phyloP scores from a whole-genome alignment of 1,140 invertebrate genomes.

The Probaryconus sp. region DNA sequence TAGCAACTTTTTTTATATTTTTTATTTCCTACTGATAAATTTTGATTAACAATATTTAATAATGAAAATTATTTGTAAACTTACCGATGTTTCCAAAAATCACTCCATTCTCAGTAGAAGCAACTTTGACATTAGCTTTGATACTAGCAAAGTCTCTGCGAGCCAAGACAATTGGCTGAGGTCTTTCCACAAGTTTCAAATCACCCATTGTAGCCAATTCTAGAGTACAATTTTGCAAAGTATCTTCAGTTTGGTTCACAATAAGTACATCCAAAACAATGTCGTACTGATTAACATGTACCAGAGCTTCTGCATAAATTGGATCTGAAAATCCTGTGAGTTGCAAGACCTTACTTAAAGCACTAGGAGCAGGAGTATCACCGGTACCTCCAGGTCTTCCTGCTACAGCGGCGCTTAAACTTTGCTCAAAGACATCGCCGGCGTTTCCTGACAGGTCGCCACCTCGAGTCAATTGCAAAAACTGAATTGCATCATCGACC shows the following conservation, averaged over 20 bases:
- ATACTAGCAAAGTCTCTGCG: slow-evolving; percentile 99
- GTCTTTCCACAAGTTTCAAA: slow-evolving; percentile 98
- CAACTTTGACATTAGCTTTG: slow-evolving; percentile 96
- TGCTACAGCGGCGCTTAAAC: slow-evolving; percentile 93
- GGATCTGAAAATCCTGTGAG: slow-evolving; percentile 99
- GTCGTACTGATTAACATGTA: slow-evolving; percentile 99
- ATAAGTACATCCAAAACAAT: slow-evolving; percentile 98
- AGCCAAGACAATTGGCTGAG: slow-evolving; percentile 95
- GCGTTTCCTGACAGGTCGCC: slow-evolving; percentile 85
- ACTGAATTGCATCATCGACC: slow-evolving; percentile 92
- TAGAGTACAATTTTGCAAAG: slow-evolving; percentile 97
- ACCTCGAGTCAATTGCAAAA: slow-evolving; percentile 88
- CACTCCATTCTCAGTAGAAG: slow-evolving; percentile 99
- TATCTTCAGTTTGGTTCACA: slow-evolving; percentile 98
- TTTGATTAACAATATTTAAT: slow-evolving; percentile 16
- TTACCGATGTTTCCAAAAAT: slow-evolving; percentile 99
- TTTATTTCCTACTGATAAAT: not conserved
- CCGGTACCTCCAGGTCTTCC: slow-evolving; percentile 79
- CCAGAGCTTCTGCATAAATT: slow-evolving; percentile 99
- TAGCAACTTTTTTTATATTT: slow-evolving; percentile 82
- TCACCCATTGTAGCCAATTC: slow-evolving; percentile 99
- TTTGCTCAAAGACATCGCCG: slow-evolving; percentile 97
- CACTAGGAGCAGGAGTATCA: slow-evolving; percentile 80
- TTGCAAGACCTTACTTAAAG: slow-evolving; percentile 95
- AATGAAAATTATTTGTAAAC: slow-evolving; percentile 16